phyloP scores from a whole-genome alignment of 2,888 invertebrate genomes.

The Caenorhabditis virilis region DNA sequence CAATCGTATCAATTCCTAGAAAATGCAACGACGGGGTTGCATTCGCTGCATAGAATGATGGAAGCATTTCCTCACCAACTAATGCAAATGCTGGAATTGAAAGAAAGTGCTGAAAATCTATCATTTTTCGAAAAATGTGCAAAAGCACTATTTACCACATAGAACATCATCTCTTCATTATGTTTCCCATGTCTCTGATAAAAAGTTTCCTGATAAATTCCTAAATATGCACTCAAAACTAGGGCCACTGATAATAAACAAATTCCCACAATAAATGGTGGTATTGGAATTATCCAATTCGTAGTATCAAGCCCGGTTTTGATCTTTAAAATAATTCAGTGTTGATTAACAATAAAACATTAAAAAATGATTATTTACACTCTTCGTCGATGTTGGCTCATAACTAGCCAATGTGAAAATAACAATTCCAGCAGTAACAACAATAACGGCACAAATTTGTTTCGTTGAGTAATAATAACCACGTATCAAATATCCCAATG shows the following conservation, averaged over 20 bases:
- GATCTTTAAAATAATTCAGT: constrained; percentile 8
- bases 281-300: constrained; percentile 26
- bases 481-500: constrained; percentile 87
- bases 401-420: constrained; percentile 80
- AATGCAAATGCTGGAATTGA: constrained; percentile 87
- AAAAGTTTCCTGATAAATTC: constrained; percentile 71
- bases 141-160: constrained; percentile 42
- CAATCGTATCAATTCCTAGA: constrained; percentile 70
- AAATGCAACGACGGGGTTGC: constrained; percentile 60
- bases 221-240: constrained; percentile 83
- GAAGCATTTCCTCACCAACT: constrained; percentile 79
- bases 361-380: background rate
- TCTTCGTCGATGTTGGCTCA: constrained; percentile 18
- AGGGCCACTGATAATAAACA: constrained; percentile 82
- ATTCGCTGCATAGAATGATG: constrained; percentile 79
- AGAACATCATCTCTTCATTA: constrained; percentile 63
- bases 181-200: constrained; percentile 78
- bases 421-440: constrained; percentile 90
- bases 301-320: constrained; percentile 19
- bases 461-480: constrained; percentile 77
- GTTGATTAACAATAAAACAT: background rate
- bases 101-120: constrained; percentile 77
- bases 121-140: background rate
- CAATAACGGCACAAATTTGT: constrained; percentile 80
- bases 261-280: constrained; percentile 52